Percentiles rank a stretch among this genome's conserved stretches.
These are phyloP conservation scores for Turritopsis rubra DNA, from an alignment of 30 jellyfish, hydroid and myxozoan genomes.

Conservation along the genomic window DNA sequence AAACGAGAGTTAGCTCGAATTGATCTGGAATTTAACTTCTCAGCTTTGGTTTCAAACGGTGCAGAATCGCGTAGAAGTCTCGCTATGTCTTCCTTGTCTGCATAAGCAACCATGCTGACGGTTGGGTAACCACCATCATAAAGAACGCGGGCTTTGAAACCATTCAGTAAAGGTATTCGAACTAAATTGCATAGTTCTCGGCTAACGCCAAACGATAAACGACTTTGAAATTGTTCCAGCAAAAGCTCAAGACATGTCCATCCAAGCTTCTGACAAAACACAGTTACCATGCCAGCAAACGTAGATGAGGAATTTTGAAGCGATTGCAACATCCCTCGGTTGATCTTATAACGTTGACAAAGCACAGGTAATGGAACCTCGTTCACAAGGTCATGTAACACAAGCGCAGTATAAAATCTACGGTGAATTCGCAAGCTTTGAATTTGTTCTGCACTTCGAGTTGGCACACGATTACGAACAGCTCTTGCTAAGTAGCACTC, in stretches of 20 bases:
- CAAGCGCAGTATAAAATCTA: constrained; percentile 83
- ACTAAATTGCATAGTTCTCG: constrained; percentile 90
- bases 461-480: constrained; percentile 60
- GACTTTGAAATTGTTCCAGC: constrained; percentile 87
- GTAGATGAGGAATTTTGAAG: constrained; percentile 88
- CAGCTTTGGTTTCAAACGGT: constrained; percentile 81
- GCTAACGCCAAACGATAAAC: constrained; percentile 91
- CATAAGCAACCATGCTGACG: constrained; percentile 65
- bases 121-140: constrained; percentile 89
- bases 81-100: constrained; percentile 55
- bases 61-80: constrained; percentile 57
- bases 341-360: constrained; percentile 66
- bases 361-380: constrained; percentile 78
- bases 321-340: constrained; percentile 84
- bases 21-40: neutral
- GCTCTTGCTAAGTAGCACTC: constrained; percentile 86
- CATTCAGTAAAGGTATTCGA: constrained; percentile 68
- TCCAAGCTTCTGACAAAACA: constrained; percentile 93
- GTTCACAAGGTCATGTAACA: constrained; percentile 77
- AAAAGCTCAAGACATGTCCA: constrained; percentile 82
- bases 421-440: constrained; percentile 83
- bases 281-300: constrained; percentile 98
- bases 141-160: constrained; percentile 70
- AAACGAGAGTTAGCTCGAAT: constrained; percentile 32
- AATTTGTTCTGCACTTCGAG: constrained; percentile 73